Percentiles rank a stretch among this genome's conserved stretches.
These are phyloP conservation scores for Mycalesis mineus DNA, from an alignment of 2,888 invertebrate genomes.

Conservation along the genomic window DNA sequence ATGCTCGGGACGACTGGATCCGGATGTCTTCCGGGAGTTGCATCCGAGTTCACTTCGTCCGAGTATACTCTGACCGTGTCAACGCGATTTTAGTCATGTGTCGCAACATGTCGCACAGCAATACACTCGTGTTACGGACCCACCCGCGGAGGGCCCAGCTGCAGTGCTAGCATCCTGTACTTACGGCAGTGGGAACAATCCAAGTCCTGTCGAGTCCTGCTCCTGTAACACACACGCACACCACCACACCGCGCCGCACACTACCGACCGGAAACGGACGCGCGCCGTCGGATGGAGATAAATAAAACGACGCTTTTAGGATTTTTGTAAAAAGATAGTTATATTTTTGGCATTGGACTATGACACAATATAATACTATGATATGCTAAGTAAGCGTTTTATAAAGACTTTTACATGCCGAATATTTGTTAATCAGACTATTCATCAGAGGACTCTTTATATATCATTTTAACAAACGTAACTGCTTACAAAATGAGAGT, in stretches of 20 bases:
- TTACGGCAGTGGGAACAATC: neutral
- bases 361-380: conserved; percentile 80
- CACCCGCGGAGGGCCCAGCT: too few species aligned
- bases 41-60: too few species aligned
- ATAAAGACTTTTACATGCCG: conserved; percentile 79
- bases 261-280: conserved; percentile 11
- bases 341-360: conserved; percentile 79
- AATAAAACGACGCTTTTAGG: conserved; percentile 73
- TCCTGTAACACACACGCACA: neutral
- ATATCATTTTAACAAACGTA: conserved; percentile 77
- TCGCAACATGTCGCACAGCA: too few species aligned
- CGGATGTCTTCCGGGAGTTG: too few species aligned
- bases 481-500: conserved; percentile 75
- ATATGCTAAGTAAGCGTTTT: conserved; percentile 79
- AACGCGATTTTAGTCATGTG: too few species aligned
- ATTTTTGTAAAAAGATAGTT: conserved; percentile 79
- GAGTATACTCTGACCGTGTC: too few species aligned
- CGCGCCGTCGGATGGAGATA: conserved; percentile 42
- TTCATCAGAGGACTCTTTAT: conserved; percentile 77
- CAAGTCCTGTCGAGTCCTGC: neutral
- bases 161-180: neutral
- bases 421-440: conserved; percentile 78
- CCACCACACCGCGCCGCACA: conserved; percentile 9
- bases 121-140: too few species aligned
- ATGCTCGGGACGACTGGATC: too few species aligned